Base-by-base conservation (phyloP, 2,113 vertebrate species). In the Psammodynastes pulverulentus region DNA sequence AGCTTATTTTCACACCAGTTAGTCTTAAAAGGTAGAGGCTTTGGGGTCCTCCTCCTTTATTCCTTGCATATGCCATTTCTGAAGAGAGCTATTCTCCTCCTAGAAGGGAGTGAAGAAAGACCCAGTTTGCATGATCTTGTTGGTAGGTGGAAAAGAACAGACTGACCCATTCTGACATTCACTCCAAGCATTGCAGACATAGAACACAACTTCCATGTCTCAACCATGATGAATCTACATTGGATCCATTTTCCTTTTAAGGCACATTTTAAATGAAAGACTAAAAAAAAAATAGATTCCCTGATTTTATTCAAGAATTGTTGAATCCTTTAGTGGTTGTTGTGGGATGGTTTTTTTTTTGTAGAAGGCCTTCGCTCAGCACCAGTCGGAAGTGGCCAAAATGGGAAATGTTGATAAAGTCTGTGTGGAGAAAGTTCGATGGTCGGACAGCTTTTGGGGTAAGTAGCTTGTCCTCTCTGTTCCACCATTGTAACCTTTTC, bases 311-410 rank as follows among this genome's bases (percentile, higher is more conserved):
- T 29, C 9, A 3, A 54, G 48, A 1, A 2, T 0, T 84, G 4
- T 62, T 9, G 92, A 46, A 46, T 8, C 9, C 0, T 48, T 84
- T 34, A 29, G 89, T n/a, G n/a, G n/a, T n/a, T n/a, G n/a, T n/a
- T n/a, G n/a, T n/a, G n/a, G n/a, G n/a, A n/a, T n/a, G 53, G 12
- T 51, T 53, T 0, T 51, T 89, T 86, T 51, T 49, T 93, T 23
- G 8, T 90, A 99, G 99, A 92, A 97, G 94, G 98, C 98, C 26
- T 99, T 99, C 62, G 99, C 99, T 0, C 97, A 99, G 62, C 98
- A 98, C 92, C 98, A 99, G 92, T 98, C 97, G 1, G 97, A 98
- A 26, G 95, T 99, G 1, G 97, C 97, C 1, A 98, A 98, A 95
- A 96, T 99, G 98, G 97, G 97, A 17, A 96, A 97, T 1, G 87